Base-by-base conservation (phyloP, 2,888 invertebrate genomes). In the Mactromeris polynyma region DNA sequence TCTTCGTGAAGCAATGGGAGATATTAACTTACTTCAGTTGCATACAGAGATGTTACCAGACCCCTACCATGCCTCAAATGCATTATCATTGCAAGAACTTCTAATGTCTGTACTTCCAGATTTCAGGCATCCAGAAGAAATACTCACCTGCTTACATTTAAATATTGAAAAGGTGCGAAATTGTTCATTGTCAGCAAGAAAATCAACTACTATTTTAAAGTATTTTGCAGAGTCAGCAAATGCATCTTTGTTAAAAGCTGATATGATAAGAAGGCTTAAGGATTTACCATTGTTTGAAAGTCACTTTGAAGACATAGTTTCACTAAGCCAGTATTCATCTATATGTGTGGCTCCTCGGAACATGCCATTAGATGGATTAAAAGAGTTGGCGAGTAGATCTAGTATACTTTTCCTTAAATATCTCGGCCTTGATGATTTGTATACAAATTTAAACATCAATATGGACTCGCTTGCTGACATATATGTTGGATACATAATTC, bases 401-500 rank as follows among this genome's bases (percentile, higher is more conserved):
- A 73, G 46, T 21, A 33, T 58, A 40, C 14, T 85, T 14, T 26
- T 85, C 14, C 73, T 83, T 1, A n/a, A 46, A 33, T 31, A 69
- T 6, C 31, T 73, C 19, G 73, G 46, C 6, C 14, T 36, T 9
- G 7, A 19, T 0, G 11, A 31, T 1, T 31, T 83, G 19, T 83
- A 40, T 73, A 26, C 2, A 11, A 17, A 33, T 4, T 21, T 83
- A 6, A 31, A 40, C 17, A 81, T 81, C 11, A 17, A 40, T 2
- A 46, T 2, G 17, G 2, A 7, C 21, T 14, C 58, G 14, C n/a
- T 80, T 17, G 33, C 33, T 3, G 88, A 91, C 9, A 69, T 92
- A 7, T 93, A 93, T 81, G 40, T 40, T 1, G 21, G 42, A 6
- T 85, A 85, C 26, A 80, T 93, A 51, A 78, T 93, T 19, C 91